Conservation (phyloP, 2,797 vertebrate genomes). For the Myioborus miniatus region DNA sequence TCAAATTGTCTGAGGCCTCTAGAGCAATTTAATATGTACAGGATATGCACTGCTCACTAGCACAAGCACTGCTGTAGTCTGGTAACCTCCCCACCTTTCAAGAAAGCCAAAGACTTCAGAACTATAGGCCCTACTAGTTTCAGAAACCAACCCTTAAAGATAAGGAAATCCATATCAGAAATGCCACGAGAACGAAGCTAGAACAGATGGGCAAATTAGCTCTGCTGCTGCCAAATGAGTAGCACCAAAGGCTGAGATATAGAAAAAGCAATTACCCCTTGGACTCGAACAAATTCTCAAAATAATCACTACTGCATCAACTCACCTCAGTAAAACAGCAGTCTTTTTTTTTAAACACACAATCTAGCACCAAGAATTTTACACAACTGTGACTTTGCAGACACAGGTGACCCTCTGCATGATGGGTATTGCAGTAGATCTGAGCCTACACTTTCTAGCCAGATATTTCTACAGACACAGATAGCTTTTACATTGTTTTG, state of each 20-base stretch:
- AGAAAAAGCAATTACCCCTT: background rate
- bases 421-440: background rate
- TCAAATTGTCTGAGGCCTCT: background rate
- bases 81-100: background rate
- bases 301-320: background rate
- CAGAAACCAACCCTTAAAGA: background rate
- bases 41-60: background rate
- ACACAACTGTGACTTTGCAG: background rate
- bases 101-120: slow-evolving; percentile 21
- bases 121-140: background rate
- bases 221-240: background rate
- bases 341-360: background rate
- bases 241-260: background rate
- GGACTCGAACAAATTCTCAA: background rate
- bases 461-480: background rate
- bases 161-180: background rate
- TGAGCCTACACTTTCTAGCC: background rate
- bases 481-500: background rate
- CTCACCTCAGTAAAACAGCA: background rate
- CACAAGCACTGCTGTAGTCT: background rate
- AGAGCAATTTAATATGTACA: background rate
- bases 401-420: fast-evolving
- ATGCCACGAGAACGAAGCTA: background rate
- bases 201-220: background rate
- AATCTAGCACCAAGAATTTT: background rate